phyloP scores from a whole-genome alignment of 2,888 invertebrate species.

The Scelioninae gen. 2 region DNA sequence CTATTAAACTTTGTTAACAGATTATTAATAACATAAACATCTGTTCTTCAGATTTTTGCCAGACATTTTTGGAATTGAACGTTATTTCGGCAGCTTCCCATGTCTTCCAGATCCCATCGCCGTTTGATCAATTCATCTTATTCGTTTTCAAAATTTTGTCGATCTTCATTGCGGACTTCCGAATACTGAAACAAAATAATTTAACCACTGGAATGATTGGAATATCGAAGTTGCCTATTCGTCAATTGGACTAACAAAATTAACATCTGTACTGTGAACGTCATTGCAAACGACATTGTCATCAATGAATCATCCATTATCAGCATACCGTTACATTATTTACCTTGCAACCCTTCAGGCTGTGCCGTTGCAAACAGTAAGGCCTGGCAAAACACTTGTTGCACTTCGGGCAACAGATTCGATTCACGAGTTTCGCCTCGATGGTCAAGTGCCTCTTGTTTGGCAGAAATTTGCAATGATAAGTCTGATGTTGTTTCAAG shows the following conservation, averaged over 20 bases:
- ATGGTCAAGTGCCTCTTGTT: slow-evolving; percentile 42
- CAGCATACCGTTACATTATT: background rate
- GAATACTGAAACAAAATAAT: slow-evolving; percentile 16
- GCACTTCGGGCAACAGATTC: slow-evolving; percentile 50
- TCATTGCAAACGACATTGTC: no score
- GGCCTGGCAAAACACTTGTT: slow-evolving; percentile 46
- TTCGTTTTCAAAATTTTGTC: no score
- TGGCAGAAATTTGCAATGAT: slow-evolving; percentile 53
- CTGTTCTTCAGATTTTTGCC: no score
- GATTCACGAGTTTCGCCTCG: slow-evolving; percentile 34
- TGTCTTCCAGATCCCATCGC: no score
- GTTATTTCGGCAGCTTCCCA: no score
- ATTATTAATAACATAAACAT: no score
- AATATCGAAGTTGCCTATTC: background rate
- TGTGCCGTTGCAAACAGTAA: slow-evolving; percentile 47
- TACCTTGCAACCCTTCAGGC: slow-evolving; percentile 46
- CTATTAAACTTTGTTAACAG: no score
- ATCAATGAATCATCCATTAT: background rate
- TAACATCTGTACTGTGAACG: no score
- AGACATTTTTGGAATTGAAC: no score
- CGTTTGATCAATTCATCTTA: no score
- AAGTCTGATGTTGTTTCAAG: slow-evolving; percentile 58
- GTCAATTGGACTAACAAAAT: background rate
- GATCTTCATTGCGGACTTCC: slow-evolving; percentile 1
- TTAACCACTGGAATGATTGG: background rate